These are phyloP conservation scores for Doryteuthis pealeii DNA, from an alignment of 1,140 invertebrate species.

Conservation along the genomic window DNA sequence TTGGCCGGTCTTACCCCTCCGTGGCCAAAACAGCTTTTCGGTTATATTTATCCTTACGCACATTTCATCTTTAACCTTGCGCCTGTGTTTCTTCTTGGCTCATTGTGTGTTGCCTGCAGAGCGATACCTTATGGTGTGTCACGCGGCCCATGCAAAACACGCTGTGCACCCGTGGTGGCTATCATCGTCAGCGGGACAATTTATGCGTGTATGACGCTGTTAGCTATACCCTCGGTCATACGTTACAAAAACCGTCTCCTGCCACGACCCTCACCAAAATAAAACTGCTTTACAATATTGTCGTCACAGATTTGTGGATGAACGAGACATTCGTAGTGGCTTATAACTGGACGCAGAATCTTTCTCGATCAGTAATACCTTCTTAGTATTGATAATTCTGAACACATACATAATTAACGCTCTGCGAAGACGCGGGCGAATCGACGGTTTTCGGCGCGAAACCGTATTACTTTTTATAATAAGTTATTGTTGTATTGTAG, in stretches of 20 bases:
- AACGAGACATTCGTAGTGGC: slow-evolving; percentile 66
- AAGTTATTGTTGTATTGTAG: slow-evolving; percentile 74
- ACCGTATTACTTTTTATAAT: slow-evolving; percentile 74
- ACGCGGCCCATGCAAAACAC: slow-evolving; percentile 82
- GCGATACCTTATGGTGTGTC: slow-evolving; percentile 92
- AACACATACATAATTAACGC: slow-evolving; percentile 73
- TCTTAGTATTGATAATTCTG: slow-evolving; percentile 43
- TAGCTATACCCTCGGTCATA: slow-evolving; percentile 50
- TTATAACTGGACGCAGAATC: slow-evolving; percentile 69
- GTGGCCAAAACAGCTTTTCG: slow-evolving; percentile 41
- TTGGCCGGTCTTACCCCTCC: slow-evolving; percentile 37
- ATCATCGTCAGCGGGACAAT: slow-evolving; percentile 34
- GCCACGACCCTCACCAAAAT: slow-evolving; percentile 25
- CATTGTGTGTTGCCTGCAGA: slow-evolving; percentile 95
- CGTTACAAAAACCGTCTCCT: slow-evolving; percentile 37
- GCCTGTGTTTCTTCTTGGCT: slow-evolving; percentile 76
- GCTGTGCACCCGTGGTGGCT: slow-evolving; percentile 71
- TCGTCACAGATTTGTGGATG: slow-evolving; percentile 50
- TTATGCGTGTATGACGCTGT: slow-evolving; percentile 40
- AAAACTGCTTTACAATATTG: slow-evolving; percentile 31
- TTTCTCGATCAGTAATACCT: slow-evolving; percentile 70
- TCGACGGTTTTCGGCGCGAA: slow-evolving; percentile 32
- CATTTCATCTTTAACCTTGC: slow-evolving; percentile 56
- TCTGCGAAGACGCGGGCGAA: slow-evolving; percentile 61
- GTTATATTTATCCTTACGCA: slow-evolving; percentile 53